Conservation (phyloP, 1,140 invertebrate species). For the Neodiprion virginianus region DNA sequence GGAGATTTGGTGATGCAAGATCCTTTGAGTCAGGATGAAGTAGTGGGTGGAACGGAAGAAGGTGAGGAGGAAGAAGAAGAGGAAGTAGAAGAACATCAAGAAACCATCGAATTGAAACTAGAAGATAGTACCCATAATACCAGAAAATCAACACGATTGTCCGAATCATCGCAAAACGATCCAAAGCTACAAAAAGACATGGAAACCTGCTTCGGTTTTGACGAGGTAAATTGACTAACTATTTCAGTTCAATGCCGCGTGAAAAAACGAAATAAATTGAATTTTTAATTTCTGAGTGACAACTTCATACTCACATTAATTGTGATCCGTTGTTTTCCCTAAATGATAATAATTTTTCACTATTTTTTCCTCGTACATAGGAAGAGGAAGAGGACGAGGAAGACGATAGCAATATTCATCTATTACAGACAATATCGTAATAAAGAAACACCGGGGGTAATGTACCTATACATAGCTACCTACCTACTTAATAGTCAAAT, state of each 20-base stretch:
- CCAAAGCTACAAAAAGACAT: constrained; percentile 71
- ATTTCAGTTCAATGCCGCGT: too few relatives aligned
- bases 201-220: constrained; percentile 86
- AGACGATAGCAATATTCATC: constrained; percentile 43
- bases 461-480: constrained; percentile 25
- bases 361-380: constrained; percentile 21
- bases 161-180: constrained; percentile 53
- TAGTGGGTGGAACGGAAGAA: constrained; percentile 49
- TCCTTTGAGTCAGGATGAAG: constrained; percentile 54
- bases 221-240: constrained; percentile 64
- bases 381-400: constrained; percentile 55
- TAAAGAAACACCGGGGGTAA: constrained; percentile 32
- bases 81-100: constrained; percentile 50
- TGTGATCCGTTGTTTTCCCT: too few relatives aligned
- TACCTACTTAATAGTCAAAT: constrained; percentile 52
- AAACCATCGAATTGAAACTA: constrained; percentile 48
- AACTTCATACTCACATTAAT: too few relatives aligned
- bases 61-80: constrained; percentile 49
- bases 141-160: constrained; percentile 33
- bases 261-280: too few relatives aligned
- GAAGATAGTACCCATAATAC: constrained; percentile 34
- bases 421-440: constrained; percentile 57
- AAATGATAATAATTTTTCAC: background rate
- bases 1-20: constrained; percentile 60
- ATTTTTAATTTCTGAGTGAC: too few relatives aligned